Conservation (phyloP, 1,140 invertebrate species). For the Anoplolepis gracilipes region DNA sequence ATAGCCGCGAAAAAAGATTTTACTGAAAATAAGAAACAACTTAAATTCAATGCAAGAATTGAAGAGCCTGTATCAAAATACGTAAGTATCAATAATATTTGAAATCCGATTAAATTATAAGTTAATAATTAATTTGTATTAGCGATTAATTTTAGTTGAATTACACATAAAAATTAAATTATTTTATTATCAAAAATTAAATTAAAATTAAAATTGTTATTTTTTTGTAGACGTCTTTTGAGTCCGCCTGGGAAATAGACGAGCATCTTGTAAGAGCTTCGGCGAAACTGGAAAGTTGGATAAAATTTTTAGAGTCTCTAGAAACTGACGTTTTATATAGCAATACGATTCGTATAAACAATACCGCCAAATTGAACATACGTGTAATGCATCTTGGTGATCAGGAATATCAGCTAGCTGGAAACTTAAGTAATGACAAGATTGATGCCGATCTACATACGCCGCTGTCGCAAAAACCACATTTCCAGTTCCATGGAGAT, state of each 20-base stretch:
- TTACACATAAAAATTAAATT: neutral
- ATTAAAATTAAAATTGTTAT: neutral
- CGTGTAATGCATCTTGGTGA: slow-evolving; percentile 70
- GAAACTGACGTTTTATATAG: slow-evolving; percentile 83
- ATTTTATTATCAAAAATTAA: slow-evolving; percentile 12
- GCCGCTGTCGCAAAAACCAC: slow-evolving; percentile 60
- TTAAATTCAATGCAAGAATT: slow-evolving; percentile 82
- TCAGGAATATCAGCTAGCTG: slow-evolving; percentile 72
- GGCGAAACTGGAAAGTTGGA: slow-evolving; percentile 86
- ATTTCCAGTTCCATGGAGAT: slow-evolving; percentile 75
- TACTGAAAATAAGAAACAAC: slow-evolving; percentile 87
- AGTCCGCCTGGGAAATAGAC: slow-evolving; percentile 85
- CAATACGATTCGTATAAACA: slow-evolving; percentile 75
- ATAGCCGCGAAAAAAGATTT: slow-evolving; percentile 89
- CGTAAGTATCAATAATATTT: slow-evolving; percentile 64
- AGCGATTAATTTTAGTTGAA: neutral
- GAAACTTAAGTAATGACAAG: slow-evolving; percentile 65
- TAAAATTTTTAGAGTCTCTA: slow-evolving; percentile 85
- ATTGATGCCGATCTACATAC: slow-evolving; percentile 73
- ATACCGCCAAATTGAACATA: slow-evolving; percentile 68
- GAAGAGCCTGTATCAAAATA: slow-evolving; percentile 65
- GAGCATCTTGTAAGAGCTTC: slow-evolving; percentile 82
- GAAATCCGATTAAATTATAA: neutral
- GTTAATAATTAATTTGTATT: slow-evolving; percentile 19
- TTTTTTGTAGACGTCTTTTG: slow-evolving; percentile 83